phyloP scores from a whole-genome alignment of 2,797 vertebrate species.

The Numenius phaeopus region DNA sequence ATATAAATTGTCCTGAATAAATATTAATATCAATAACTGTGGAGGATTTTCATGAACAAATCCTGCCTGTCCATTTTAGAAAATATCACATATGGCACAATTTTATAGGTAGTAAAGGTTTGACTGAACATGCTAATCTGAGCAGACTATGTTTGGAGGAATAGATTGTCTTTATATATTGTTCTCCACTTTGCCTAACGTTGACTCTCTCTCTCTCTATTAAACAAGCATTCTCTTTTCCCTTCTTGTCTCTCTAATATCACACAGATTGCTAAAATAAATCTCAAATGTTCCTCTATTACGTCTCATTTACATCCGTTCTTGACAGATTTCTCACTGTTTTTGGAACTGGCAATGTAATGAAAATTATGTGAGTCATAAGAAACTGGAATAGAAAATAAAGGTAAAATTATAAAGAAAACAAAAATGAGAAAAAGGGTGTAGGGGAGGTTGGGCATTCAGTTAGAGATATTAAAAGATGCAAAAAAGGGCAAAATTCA shows the following conservation, averaged over 20 bases:
- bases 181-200: neutral
- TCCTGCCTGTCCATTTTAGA: neutral
- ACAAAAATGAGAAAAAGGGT: neutral
- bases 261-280: conserved; percentile 2
- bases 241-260: conserved; percentile 23
- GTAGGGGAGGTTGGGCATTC: neutral
- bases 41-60: neutral
- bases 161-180: neutral
- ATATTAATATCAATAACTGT: neutral
- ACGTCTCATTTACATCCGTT: neutral
- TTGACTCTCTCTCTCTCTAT: neutral
- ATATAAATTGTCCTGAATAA: neutral
- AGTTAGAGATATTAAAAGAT: neutral
- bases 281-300: conserved; percentile 12
- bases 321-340: conserved; percentile 14
- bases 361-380: neutral
- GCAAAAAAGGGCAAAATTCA: neutral
- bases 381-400: neutral
- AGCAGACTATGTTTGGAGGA: neutral
- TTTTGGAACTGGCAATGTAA: conserved; percentile 10
- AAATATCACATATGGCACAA: neutral
- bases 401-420: conserved; percentile 15
- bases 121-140: neutral
- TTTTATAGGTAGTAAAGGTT: neutral
- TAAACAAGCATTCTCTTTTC: conserved; percentile 15